phyloP scores from a whole-genome alignment of 2,797 vertebrate genomes.

The Pampus argenteus region DNA sequence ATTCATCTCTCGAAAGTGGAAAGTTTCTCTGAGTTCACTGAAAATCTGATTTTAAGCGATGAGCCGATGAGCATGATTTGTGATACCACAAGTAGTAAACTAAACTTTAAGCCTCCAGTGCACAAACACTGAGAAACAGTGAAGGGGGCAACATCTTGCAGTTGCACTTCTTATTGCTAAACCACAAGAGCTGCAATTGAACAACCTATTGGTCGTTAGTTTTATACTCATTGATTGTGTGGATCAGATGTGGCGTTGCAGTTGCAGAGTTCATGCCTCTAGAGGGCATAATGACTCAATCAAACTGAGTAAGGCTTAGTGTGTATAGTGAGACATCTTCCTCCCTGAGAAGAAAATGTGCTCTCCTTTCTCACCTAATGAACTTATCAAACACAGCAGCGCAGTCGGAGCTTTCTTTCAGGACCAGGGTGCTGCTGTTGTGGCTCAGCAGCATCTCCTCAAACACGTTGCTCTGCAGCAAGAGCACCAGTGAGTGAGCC shows the following conservation, averaged over 20 bases:
- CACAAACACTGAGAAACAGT: neutral
- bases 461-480: conserved; percentile 90
- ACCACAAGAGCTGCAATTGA: neutral
- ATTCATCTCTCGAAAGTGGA: no score
- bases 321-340: neutral
- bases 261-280: conserved; percentile 10
- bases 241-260: conserved; percentile 25
- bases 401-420: conserved; percentile 86
- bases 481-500: conserved; percentile 90
- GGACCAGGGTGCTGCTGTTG: conserved; percentile 82
- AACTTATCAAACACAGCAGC: conserved; percentile 91
- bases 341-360: neutral
- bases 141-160: neutral
- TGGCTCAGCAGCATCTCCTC: conserved; percentile 86
- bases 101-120: no score
- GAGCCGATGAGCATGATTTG: no score
- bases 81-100: no score
- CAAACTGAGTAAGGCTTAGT: neutral
- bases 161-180: neutral
- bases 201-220: neutral
- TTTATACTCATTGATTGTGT: conserved; percentile 21
- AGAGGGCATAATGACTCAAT: conserved; percentile 26
- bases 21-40: no score
- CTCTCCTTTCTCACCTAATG: conserved; percentile 84
- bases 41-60: no score